These are phyloP conservation scores for Pterocles gutturalis DNA, from an alignment of 2,113 vertebrate genomes.

Conservation along the genomic window DNA sequence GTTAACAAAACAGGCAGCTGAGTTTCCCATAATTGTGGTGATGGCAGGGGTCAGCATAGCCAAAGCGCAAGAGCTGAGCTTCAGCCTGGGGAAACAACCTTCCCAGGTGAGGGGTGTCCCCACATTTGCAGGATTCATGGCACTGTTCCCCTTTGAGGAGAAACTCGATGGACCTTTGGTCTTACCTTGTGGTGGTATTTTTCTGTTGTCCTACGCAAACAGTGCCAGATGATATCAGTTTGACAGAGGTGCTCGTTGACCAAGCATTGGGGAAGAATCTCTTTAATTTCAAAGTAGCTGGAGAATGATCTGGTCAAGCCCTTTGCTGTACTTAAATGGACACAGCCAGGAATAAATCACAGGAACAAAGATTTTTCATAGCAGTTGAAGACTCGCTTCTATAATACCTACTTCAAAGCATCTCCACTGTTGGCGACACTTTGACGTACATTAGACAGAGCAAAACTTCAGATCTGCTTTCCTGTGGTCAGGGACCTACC, in stretches of 20 bases:
- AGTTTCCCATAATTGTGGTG: background rate
- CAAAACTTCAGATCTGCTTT: background rate
- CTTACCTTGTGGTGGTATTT: background rate
- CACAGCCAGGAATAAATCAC: background rate
- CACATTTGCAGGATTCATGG: background rate
- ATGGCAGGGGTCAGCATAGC: background rate
- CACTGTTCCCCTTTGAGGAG: fast-evolving
- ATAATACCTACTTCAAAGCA: background rate
- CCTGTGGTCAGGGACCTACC: background rate
- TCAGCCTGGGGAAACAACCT: background rate
- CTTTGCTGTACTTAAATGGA: background rate
- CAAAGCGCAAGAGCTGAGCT: background rate
- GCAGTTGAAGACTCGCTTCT: background rate
- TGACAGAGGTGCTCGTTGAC: background rate
- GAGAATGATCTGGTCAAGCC: background rate
- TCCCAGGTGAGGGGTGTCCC: background rate
- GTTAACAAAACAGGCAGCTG: background rate
- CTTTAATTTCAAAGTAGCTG: background rate
- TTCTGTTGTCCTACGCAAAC: background rate
- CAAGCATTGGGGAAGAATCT: background rate
- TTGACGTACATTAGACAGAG: background rate
- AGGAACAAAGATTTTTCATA: background rate
- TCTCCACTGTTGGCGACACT: background rate
- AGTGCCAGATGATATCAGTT: background rate
- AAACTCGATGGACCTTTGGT: background rate